These are phyloP conservation scores for pig (Sus scrofa) DNA, from an alignment of 2,113 vertebrate species.

Conservation along the genomic window T2T-Sscrofa CM000830.6:125073001-125073500, in stretches of 20 bases:
- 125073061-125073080: neutral
- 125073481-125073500: neutral
- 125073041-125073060: neutral
- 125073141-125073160: neutral
- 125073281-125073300: neutral
- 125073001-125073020: slow-evolving; percentile 3
- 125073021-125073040: too few species aligned
- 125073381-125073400: neutral
- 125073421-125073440: neutral
- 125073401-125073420: neutral
- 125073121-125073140: neutral
- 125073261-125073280: neutral
- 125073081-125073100: neutral
- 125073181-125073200: neutral
- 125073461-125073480: neutral
- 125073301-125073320: neutral
- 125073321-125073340: neutral
- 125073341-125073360: neutral
- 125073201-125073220: neutral
- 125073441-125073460: neutral
- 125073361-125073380: neutral
- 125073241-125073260: neutral
- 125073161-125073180: neutral
- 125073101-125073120: neutral
- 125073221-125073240: neutral